Evolutionary conservation across 2,888 invertebrate genomes (phyloP), one percentile per base, ranked within the genome.

Genomic region (Eristalis tenax): DNA sequence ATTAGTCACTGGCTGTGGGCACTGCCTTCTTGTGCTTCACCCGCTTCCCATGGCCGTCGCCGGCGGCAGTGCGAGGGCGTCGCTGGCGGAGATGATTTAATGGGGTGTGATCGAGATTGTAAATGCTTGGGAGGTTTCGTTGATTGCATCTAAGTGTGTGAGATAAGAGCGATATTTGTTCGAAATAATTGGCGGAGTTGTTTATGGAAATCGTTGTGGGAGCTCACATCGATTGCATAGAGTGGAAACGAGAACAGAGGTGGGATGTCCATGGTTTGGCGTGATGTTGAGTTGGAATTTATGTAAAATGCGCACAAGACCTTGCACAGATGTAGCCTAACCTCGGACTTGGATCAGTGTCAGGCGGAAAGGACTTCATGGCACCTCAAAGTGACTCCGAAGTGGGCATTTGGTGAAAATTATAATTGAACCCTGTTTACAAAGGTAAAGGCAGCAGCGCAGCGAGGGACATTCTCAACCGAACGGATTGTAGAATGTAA

Each of bases 1-100:
- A 64, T 73, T 73, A 59, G 79, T 71, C 79, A 79, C 63, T 70
- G 56, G 26, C 32, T 26, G n/a, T 63, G 22, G 69, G 65, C 26
- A 65, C 65, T 38, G n/a, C 26, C 40, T 71, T 59, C 59, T 18
- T 50, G 50, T n/a, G 50, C 18, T 18, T 8, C 59, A 4, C 38
- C 57, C 38, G 35, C 56, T 57, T 40, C 70, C 13, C 23, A 56
- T 32, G 28, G n/a, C 59, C 32, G 10, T 1, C 26, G 11, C 26
- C 32, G 32, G 1, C 18, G 11, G 11, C 38, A 23, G 26, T 26
- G 23, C 18, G 23, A 26, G 57, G 59, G 35, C 38, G 15, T 4
- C 26, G 28, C 43, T n/a, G 28, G 61, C 50, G 59, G 77, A 50
- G 22, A 40, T 28, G 38, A 43, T 38, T 65, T 38, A 26, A 11